These are phyloP conservation scores for Proterorhinus semilunaris DNA, from an alignment of 2,113 vertebrate species.

Conservation along the genomic window DNA sequence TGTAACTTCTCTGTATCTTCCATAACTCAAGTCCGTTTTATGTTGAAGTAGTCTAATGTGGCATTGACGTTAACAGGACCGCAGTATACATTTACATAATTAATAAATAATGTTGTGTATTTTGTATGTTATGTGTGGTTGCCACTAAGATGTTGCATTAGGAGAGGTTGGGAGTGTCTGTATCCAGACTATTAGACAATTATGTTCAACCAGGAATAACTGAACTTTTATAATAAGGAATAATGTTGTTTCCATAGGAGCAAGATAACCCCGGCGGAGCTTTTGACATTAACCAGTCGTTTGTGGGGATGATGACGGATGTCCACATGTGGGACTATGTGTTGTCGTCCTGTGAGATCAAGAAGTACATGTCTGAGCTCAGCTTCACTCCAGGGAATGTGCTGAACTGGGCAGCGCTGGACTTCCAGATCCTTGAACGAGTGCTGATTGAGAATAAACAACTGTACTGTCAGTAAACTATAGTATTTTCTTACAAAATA, in stretches of 20 bases:
- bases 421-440: slow-evolving; percentile 31
- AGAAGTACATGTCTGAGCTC: slow-evolving; percentile 19
- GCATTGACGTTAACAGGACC: no score
- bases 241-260: slow-evolving; percentile 35
- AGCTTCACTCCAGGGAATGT: slow-evolving; percentile 64
- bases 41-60: no score
- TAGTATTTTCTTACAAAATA: neutral
- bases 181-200: neutral
- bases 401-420: slow-evolving; percentile 59
- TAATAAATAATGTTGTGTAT: no score
- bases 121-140: no score
- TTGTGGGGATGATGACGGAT: slow-evolving; percentile 62
- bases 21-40: no score
- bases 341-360: slow-evolving; percentile 59
- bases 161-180: neutral
- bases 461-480: slow-evolving; percentile 15
- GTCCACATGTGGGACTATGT: slow-evolving; percentile 68
- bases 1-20: no score
- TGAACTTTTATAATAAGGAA: neutral
- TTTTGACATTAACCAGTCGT: slow-evolving; percentile 51
- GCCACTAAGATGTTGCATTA: neutral
- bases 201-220: neutral
- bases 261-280: slow-evolving; percentile 56
- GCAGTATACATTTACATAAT: no score
- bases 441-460: slow-evolving; percentile 47